phyloP scores from a whole-genome alignment of 2,797 vertebrate genomes.

The Dermochelys coriacea region DNA sequence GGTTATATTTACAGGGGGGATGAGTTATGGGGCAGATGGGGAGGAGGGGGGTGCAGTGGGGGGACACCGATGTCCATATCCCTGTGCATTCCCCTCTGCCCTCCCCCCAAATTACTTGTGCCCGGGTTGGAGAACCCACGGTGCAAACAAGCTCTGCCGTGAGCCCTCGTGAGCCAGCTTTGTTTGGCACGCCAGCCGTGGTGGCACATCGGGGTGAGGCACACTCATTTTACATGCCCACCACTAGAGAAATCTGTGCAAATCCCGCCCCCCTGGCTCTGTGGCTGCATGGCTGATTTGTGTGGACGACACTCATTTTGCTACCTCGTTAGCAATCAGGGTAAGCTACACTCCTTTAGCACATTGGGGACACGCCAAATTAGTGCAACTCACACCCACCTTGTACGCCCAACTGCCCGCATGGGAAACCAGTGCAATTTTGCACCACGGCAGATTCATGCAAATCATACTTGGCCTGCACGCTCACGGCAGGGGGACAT shows the following conservation, averaged over 20 bases:
- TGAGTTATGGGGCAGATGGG: neutral
- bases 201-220: neutral
- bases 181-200: neutral
- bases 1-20: constrained; percentile 26
- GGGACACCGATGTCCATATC: neutral
- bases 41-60: neutral
- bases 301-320: neutral
- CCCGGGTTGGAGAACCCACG: neutral
- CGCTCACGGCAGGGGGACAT: too few relatives aligned
- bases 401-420: neutral
- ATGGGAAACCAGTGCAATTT: neutral
- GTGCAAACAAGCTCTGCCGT: neutral
- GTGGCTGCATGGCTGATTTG: neutral
- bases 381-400: neutral
- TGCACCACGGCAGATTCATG: neutral
- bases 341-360: neutral
- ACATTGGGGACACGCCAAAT: neutral
- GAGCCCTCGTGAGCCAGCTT: too few relatives aligned
- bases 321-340: neutral
- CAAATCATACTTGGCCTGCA: neutral
- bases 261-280: neutral
- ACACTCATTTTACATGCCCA: neutral
- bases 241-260: neutral
- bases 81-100: neutral
- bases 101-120: neutral